Conservation (phyloP, 1,140 invertebrate species). For the Cydia amplana region DNA sequence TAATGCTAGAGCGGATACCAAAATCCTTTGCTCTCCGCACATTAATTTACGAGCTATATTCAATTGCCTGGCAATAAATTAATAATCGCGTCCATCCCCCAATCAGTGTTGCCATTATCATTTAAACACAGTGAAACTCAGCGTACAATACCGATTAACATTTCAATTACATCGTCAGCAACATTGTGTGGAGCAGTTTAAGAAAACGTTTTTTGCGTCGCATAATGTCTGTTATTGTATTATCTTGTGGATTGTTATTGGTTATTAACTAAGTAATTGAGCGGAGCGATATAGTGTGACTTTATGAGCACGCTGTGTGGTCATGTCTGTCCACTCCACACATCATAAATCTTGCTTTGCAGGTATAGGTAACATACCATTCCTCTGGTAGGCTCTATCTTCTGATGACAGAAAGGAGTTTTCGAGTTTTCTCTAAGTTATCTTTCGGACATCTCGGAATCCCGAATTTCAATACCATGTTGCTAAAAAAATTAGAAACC, state of each 20-base stretch:
- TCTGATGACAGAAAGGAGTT: too few species aligned
- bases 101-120: background rate
- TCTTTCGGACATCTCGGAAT: too few species aligned
- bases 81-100: background rate
- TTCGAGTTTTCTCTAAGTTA: too few species aligned
- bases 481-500: too few species aligned
- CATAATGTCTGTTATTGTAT: constrained; percentile 14
- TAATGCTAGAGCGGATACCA: too few species aligned
- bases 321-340: background rate
- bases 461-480: too few species aligned
- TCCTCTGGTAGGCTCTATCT: too few species aligned
- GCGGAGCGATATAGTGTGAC: constrained; percentile 15
- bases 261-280: constrained; percentile 17
- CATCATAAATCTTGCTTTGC: background rate
- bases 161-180: constrained; percentile 15
- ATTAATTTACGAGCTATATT: background rate
- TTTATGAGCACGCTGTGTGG: background rate
- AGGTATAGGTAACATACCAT: background rate
- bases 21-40: background rate
- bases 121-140: constrained; percentile 4
- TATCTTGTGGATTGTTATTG: constrained; percentile 16
- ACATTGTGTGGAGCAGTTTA: background rate
- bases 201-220: constrained; percentile 10
- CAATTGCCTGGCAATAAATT: background rate
- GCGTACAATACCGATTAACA: background rate